These are phyloP conservation scores for Sebastes taczanowskii DNA, from an alignment of 2,797 vertebrate genomes.

Conservation along the genomic window DNA sequence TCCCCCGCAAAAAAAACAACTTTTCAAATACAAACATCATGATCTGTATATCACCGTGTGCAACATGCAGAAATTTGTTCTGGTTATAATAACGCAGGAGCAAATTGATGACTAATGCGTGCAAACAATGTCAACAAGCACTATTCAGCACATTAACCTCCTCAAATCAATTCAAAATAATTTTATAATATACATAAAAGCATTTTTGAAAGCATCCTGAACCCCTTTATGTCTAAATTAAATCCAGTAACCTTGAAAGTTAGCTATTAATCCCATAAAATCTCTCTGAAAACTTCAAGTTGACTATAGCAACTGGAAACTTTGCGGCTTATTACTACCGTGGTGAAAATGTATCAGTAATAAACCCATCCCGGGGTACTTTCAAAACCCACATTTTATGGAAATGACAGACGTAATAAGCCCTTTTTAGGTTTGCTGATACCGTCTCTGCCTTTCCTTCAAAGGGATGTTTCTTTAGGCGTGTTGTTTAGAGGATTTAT, in stretches of 20 bases:
- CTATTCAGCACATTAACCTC: not conserved
- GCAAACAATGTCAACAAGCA: not conserved
- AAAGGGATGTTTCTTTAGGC: constrained; percentile 42
- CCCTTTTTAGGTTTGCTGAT: constrained; percentile 41
- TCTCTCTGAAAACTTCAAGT: constrained; percentile 9
- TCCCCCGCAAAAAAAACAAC: constrained; percentile 22
- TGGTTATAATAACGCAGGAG: not conserved
- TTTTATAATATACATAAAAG: not conserved
- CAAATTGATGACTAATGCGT: not conserved
- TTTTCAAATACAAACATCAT: constrained; percentile 33
- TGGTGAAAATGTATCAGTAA: constrained; percentile 31
- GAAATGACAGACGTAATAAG: constrained; percentile 54
- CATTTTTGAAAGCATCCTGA: not conserved
- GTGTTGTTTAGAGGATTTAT: constrained; percentile 50
- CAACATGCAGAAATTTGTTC: constrained; percentile 4
- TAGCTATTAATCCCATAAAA: constrained; percentile 5
- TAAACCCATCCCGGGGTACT: constrained; percentile 39
- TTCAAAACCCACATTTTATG: constrained; percentile 35
- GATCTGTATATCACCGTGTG: constrained; percentile 9
- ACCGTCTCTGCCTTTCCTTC: constrained; percentile 38
- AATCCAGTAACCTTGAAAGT: not conserved
- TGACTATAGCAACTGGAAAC: constrained; percentile 16
- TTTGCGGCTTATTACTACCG: constrained; percentile 22
- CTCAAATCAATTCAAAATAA: not conserved
- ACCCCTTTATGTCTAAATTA: not conserved